These are phyloP conservation scores for Heliconius melpomene DNA, from an alignment of 1,140 invertebrate genomes.

Conservation along the genomic window DNA sequence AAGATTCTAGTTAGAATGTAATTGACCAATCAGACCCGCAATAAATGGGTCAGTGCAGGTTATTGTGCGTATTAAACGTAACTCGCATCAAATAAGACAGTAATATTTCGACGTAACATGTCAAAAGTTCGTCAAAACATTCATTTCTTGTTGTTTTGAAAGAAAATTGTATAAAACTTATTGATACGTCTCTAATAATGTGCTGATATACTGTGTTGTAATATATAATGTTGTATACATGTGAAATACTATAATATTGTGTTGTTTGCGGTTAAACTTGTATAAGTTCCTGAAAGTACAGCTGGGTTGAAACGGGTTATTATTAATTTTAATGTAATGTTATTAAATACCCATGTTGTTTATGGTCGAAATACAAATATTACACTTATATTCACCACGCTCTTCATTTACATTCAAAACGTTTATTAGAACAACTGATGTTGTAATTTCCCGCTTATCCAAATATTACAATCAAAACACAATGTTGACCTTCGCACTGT, in stretches of 20 bases:
- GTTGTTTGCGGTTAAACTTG: constrained; percentile 42
- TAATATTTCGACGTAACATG: constrained; percentile 47
- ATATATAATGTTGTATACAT: constrained; percentile 43
- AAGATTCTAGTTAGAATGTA: constrained; percentile 46
- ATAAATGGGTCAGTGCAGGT: constrained; percentile 44
- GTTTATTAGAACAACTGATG: constrained; percentile 6
- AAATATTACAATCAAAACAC: constrained; percentile 44
- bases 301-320: constrained; percentile 56
- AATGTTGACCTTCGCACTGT: constrained; percentile 47
- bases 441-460: constrained; percentile 31
- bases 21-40: constrained; percentile 44
- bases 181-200: background rate
- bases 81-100: constrained; percentile 27
- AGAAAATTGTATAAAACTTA: constrained; percentile 43
- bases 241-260: constrained; percentile 39
- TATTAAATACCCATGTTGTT: background rate
- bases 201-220: constrained; percentile 29
- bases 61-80: constrained; percentile 38
- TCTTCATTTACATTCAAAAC: constrained; percentile 1
- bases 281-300: constrained; percentile 53
- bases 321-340: constrained; percentile 38
- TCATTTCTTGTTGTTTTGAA: constrained; percentile 58
- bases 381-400: background rate
- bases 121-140: constrained; percentile 70
- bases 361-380: background rate